phyloP scores from a whole-genome alignment of 2,797 vertebrate species.

The Protosalanx chinensis region DNA sequence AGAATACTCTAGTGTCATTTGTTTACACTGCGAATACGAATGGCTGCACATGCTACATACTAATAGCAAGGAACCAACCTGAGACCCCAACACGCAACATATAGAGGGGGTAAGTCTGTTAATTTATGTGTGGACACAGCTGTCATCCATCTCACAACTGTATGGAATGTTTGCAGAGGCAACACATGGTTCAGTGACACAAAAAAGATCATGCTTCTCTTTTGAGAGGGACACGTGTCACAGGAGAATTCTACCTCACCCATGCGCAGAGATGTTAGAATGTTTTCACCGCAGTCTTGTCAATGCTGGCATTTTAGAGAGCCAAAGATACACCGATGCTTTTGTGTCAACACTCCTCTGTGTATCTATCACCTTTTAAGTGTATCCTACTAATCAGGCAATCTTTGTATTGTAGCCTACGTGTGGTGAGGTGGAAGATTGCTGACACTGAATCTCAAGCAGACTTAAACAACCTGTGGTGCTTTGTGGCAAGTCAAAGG shows the following conservation, averaged over 20 bases:
- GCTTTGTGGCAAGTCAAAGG: conserved; percentile 2
- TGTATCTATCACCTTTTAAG: too few species aligned
- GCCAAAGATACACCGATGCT: too few species aligned
- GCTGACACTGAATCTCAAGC: too few species aligned
- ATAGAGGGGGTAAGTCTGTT: conserved; percentile 23
- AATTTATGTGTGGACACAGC: conserved; percentile 40
- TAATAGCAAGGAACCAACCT: conserved; percentile 42
- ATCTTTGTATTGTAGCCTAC: too few species aligned
- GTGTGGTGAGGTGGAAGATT: too few species aligned
- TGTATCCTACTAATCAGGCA: too few species aligned
- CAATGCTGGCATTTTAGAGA: background rate
- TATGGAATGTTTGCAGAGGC: conserved; percentile 26
- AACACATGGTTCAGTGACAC: conserved; percentile 17
- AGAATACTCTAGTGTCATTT: conserved; percentile 36
- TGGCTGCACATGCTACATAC: conserved; percentile 12
- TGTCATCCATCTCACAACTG: conserved; percentile 43
- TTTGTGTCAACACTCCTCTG: too few species aligned
- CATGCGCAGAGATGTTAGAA: conserved; percentile 2
- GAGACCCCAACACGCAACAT: conserved; percentile 41
- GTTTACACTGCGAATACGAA: conserved; percentile 56
- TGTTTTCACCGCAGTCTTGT: background rate
- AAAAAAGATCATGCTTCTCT: background rate
- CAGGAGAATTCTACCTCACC: conserved; percentile 1
- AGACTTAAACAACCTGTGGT: background rate
- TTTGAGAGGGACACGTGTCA: background rate